Base-by-base conservation (phyloP, 2,113 vertebrate genomes). In the Passerina amoena region DNA sequence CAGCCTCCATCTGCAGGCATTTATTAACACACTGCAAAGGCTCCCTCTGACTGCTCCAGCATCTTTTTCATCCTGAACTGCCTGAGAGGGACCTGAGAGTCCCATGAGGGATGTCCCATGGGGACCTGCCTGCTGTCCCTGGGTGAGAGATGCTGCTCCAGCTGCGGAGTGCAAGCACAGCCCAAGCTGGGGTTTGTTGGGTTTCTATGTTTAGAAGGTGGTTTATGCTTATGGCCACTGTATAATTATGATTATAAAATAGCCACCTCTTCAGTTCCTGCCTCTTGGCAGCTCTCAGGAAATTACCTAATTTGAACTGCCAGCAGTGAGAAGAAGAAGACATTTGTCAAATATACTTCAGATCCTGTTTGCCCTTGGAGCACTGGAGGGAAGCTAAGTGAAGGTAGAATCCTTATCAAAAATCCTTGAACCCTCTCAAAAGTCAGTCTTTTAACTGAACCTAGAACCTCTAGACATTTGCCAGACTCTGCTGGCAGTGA, bases 191-290 rank as follows among this genome's bases (percentile, higher is more conserved):
- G 40, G 28, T 92, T 77, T 88, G 66, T 50, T 78, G 47, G 57
- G 66, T 91, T 94, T 94, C 94, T 95, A 64, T 93, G 38, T 95
- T 95, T 95, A 91, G 89, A 65, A 33, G 16, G 21, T 69, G 57
- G 92, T 80, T 91, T 91, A 38, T 73, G 48, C 66, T 51, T 38
- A 20, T 24, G 50, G 33, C 60, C 28, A 38, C 70, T 17, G 14
- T 84, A 19, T 94, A 92, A 96, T 95, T 96, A 91, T 18, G 68
- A 92, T 85, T 87, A 84, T 63, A 47, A 94, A 91, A 90, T 51
- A 94, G 65, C 54, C 35, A 63, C 72, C 53, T 57, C 68, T 64
- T 83, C 86, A 68, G 42, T 82, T 94, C 90, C 92, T 91, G 80
- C 64, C 65, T 80, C 35, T 61, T 89, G 93, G 65, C 79, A 90